These are phyloP conservation scores for Hyles euphorbiae DNA, from an alignment of 1,140 invertebrate species.

Conservation along the genomic window DNA sequence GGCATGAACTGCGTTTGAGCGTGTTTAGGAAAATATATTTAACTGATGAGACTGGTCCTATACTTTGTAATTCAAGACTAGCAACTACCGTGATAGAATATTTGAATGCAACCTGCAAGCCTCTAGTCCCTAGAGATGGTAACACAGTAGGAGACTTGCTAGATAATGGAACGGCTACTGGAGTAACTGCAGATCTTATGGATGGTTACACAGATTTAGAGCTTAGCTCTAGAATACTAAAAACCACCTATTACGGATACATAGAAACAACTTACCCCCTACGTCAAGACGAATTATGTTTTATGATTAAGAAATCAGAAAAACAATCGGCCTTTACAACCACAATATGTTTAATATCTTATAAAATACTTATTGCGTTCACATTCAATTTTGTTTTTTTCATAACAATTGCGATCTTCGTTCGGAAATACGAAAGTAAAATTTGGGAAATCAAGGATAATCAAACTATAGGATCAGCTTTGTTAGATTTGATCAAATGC, in stretches of 20 bases:
- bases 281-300: conserved; percentile 54
- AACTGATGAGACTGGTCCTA: conserved; percentile 40
- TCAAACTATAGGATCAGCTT: conserved; percentile 29
- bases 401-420: conserved; percentile 38
- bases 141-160: conserved; percentile 58
- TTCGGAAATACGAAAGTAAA: conserved; percentile 38
- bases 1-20: conserved; percentile 47
- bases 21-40: conserved; percentile 55
- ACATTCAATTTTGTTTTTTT: conserved; percentile 45
- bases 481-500: conserved; percentile 56
- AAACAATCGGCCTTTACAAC: conserved; percentile 57
- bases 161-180: conserved; percentile 57
- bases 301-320: conserved; percentile 52
- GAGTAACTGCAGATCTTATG: conserved; percentile 56
- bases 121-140: conserved; percentile 50
- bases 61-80: conserved; percentile 47
- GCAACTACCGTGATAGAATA: conserved; percentile 44
- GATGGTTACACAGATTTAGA: conserved; percentile 62
- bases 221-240: conserved; percentile 58
- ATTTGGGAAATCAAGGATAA: conserved; percentile 36
- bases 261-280: conserved; percentile 65
- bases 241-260: conserved; percentile 58
- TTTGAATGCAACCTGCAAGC: conserved; percentile 56
- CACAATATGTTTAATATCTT: conserved; percentile 49
- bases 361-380: conserved; percentile 46